Percentiles rank a stretch among this genome's conserved stretches.
phyloP scores from a whole-genome alignment of 92 coral and sea anemone species.

The Galaxea fascicularis region DNA sequence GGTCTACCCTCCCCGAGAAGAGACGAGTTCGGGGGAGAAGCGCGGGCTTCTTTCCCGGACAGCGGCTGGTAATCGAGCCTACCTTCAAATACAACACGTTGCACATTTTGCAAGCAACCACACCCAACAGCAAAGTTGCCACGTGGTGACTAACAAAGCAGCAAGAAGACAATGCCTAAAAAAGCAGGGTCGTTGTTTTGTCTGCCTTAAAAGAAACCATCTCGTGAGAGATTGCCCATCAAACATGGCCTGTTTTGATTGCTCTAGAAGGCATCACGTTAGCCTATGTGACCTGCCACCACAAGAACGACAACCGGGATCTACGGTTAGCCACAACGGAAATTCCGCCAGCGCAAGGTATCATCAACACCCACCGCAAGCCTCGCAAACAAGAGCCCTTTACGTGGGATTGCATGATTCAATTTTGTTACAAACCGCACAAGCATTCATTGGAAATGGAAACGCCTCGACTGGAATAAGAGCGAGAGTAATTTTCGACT shows the following conservation, averaged over 20 bases:
- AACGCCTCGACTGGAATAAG: slow-evolving; percentile 8
- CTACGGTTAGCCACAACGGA: slow-evolving; percentile 13
- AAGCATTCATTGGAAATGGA: slow-evolving; percentile 41
- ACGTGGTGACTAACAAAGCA: no score
- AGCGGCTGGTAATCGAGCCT: no score
- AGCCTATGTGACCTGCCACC: slow-evolving; percentile 64
- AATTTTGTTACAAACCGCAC: slow-evolving; percentile 66
- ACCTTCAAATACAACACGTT: slow-evolving; percentile 22
- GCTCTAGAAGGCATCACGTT: slow-evolving; percentile 73
- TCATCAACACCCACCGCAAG: no score
- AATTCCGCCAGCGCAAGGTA: no score
- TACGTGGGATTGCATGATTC: slow-evolving; percentile 63
- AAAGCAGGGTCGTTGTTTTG: slow-evolving; percentile 67
- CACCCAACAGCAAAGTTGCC: slow-evolving; percentile 69
- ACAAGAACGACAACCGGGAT: slow-evolving; percentile 9
- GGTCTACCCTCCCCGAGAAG: no score
- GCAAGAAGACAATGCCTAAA: slow-evolving; percentile 60
- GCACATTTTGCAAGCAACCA: slow-evolving; percentile 67
- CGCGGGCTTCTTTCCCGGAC: no score
- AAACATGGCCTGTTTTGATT: no score
- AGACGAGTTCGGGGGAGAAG: no score
- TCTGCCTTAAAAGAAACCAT: slow-evolving; percentile 67
- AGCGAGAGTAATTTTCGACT: slow-evolving; percentile 66
- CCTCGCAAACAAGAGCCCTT: no score
- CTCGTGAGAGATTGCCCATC: slow-evolving; percentile 56